Percentiles rank a stretch among this genome's conserved stretches.
Conservation (phyloP, 2,113 vertebrate species). For the Toxostoma redivivum region DNA sequence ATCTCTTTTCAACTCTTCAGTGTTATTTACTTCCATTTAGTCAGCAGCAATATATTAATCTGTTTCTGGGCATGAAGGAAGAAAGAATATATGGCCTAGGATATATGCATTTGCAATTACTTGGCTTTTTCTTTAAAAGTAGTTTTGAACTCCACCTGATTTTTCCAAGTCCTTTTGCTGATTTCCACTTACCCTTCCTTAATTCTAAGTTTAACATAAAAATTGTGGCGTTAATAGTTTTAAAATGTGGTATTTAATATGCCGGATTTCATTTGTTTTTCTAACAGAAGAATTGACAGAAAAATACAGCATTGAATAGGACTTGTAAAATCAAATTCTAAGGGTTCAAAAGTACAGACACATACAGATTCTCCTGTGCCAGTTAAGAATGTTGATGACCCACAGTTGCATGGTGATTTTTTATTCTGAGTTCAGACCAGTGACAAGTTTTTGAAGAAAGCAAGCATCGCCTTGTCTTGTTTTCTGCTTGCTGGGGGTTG, state of each 20-base stretch:
- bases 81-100: background rate
- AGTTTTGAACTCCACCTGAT: background rate
- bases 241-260: background rate
- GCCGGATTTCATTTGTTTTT: background rate
- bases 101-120: background rate
- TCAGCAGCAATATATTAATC: background rate
- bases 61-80: background rate
- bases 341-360: background rate
- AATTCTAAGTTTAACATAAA: background rate
- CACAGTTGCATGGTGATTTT: background rate
- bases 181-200: background rate
- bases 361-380: background rate
- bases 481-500: background rate
- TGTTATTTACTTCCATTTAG: background rate
- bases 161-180: background rate
- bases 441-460: background rate
- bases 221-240: background rate
- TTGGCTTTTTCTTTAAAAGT: background rate
- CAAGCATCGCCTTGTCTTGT: background rate
- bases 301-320: background rate
- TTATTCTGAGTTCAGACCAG: background rate
- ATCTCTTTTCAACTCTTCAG: background rate
- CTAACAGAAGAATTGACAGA: background rate
- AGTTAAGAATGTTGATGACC: background rate
- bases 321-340: background rate